These are phyloP conservation scores for Equus przewalskii DNA, from an alignment of 2,113 vertebrate genomes.

Conservation along the genomic window DNA sequence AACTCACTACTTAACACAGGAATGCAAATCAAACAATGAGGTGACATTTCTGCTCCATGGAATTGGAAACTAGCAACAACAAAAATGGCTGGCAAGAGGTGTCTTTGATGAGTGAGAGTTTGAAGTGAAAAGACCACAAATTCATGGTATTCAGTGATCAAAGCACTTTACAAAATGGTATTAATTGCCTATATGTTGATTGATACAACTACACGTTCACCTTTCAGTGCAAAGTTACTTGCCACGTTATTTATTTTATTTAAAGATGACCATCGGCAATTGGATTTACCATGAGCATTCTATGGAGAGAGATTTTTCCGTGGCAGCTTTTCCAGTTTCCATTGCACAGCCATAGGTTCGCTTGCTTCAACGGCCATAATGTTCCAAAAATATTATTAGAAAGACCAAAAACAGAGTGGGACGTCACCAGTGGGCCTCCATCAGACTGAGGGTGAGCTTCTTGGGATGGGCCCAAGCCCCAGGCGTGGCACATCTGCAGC, in stretches of 20 bases:
- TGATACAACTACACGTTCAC: fast-evolving
- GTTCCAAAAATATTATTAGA: background rate
- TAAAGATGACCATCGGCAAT: background rate
- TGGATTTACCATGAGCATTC: background rate
- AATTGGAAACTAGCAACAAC: background rate
- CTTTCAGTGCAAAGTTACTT: too few species aligned
- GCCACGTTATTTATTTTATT: background rate
- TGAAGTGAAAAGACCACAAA: too few species aligned
- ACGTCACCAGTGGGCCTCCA: background rate
- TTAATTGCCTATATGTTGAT: fast-evolving
- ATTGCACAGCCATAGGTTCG: background rate
- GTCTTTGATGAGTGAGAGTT: background rate
- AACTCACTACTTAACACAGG: too few species aligned
- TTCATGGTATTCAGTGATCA: background rate
- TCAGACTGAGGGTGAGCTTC: fast-evolving
- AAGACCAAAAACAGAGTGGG: background rate
- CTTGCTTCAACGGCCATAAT: background rate
- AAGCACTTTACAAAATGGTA: background rate
- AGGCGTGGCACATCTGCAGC: fast-evolving
- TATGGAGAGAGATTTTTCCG: fast-evolving
- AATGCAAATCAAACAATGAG: background rate
- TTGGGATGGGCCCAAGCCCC: fast-evolving
- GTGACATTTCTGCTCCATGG: background rate
- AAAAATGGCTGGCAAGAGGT: background rate
- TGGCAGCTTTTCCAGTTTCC: background rate